Conservation (phyloP, 1,140 invertebrate genomes). For the Drosophila rufa region DNA sequence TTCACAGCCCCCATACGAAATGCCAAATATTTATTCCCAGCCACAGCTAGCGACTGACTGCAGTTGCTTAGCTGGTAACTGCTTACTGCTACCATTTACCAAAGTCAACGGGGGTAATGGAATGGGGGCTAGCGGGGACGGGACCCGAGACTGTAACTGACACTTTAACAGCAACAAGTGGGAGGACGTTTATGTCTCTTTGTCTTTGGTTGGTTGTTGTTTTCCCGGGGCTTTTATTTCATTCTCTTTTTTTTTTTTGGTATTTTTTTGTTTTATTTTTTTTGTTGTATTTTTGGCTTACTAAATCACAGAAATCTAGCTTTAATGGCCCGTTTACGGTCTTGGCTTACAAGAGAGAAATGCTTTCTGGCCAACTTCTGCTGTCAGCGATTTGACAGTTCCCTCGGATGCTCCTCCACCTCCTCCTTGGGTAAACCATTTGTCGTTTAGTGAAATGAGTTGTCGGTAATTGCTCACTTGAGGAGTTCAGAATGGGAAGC, state of each 20-base stretch:
- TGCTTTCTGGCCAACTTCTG: conserved; percentile 72
- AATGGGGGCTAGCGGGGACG: conserved; percentile 17
- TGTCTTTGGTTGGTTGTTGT: conserved; percentile 56
- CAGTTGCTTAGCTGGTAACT: conserved; percentile 18
- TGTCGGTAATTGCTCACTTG: conserved; percentile 62
- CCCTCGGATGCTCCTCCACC: background rate
- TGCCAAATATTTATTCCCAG: conserved; percentile 74
- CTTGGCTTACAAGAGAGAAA: conserved; percentile 36
- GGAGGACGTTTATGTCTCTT: conserved; percentile 83
- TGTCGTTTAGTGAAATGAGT: conserved; percentile 77
- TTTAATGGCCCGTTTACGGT: conserved; percentile 29
- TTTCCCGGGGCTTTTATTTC: conserved; percentile 61
- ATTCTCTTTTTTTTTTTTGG: conserved; percentile 37
- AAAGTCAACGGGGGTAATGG: conserved; percentile 11
- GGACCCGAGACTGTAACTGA: conserved; percentile 56
- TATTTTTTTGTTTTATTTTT: conserved; percentile 11
- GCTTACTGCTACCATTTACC: conserved; percentile 39
- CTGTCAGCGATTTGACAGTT: conserved; percentile 78
- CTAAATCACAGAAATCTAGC: conserved; percentile 62
- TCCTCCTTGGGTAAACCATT: conserved; percentile 58
- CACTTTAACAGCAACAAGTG: conserved; percentile 82
- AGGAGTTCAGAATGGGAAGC: conserved; percentile 15
- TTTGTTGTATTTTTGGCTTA: conserved; percentile 24
- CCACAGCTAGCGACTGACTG: conserved; percentile 12
- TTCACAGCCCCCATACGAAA: conserved; percentile 56